Conservation (phyloP, 2,888 invertebrate genomes). For the Sminthurinus aureus region DNA sequence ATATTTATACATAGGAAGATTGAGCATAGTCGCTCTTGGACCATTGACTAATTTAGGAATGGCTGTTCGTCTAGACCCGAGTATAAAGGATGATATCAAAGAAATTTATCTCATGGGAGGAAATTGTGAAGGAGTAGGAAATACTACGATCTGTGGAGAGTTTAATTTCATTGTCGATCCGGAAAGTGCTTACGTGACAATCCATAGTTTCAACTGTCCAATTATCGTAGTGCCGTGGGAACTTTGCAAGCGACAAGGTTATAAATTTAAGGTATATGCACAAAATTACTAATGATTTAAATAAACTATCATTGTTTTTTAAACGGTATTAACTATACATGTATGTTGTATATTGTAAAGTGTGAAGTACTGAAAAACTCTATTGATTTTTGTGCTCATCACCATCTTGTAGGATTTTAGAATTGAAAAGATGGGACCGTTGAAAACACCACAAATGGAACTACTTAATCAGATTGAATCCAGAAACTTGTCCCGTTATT, state of each 20-base stretch:
- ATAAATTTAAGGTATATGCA: constrained; percentile 50
- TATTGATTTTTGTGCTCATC: not conserved
- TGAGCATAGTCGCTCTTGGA: constrained; percentile 62
- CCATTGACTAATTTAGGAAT: constrained; percentile 65
- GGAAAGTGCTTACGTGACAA: constrained; percentile 66
- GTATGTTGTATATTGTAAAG: not conserved
- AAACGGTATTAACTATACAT: not conserved
- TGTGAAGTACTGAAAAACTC: not conserved
- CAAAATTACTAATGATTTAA: not conserved
- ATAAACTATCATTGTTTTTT: not conserved
- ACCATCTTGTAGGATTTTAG: constrained; percentile 58
- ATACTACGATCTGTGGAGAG: constrained; percentile 63
- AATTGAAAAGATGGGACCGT: constrained; percentile 52
- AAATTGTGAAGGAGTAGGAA: constrained; percentile 63
- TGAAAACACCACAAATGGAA: constrained; percentile 49
- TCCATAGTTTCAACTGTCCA: constrained; percentile 63
- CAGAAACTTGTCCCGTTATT: not conserved
- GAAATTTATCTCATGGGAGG: constrained; percentile 66
- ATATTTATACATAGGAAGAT: constrained; percentile 58
- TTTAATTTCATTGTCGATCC: constrained; percentile 68
- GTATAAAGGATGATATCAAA: constrained; percentile 62
- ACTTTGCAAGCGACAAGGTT: constrained; percentile 51
- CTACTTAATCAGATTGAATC: constrained; percentile 53
- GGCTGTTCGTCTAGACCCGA: constrained; percentile 62
- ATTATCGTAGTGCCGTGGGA: constrained; percentile 65